phyloP scores from a whole-genome alignment of 2,888 invertebrate species.

The Drosophila neoperkinsi region DNA sequence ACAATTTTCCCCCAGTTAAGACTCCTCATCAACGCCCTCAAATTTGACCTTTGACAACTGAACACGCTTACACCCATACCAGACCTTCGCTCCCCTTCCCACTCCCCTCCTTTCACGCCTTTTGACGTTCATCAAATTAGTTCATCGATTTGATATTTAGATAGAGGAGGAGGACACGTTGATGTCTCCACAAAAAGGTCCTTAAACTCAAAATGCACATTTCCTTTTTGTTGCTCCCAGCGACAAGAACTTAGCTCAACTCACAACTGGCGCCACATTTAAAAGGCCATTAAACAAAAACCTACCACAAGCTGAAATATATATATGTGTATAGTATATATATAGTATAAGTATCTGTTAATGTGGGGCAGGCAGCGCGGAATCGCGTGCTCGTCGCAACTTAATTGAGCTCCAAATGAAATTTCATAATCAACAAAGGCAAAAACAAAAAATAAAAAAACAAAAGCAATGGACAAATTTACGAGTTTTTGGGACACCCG shows the following conservation, averaged over 20 bases:
- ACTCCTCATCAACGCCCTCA: conserved; percentile 46
- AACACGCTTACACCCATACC: conserved; percentile 33
- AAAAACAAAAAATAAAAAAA: conserved; percentile 17
- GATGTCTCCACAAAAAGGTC: conserved; percentile 44
- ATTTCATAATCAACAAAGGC: conserved; percentile 72
- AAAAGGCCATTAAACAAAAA: conserved; percentile 57
- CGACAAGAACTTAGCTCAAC: conserved; percentile 13
- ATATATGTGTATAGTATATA: conserved; percentile 3
- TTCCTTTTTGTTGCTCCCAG: conserved; percentile 14
- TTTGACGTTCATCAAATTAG: conserved; percentile 53
- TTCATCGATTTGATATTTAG: conserved; percentile 45
- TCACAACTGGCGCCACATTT: conserved; percentile 49
- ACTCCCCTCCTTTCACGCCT: neutral
- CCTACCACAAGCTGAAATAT: conserved; percentile 49
- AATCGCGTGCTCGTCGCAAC: conserved; percentile 69
- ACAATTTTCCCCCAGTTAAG: conserved; percentile 13
- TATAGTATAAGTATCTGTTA: conserved; percentile 17
- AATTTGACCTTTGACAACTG: conserved; percentile 67
- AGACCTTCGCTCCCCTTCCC: neutral
- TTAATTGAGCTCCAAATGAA: conserved; percentile 75
- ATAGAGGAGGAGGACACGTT: conserved; percentile 17
- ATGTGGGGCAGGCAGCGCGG: conserved; percentile 59
- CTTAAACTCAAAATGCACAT: conserved; percentile 61
- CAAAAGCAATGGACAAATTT: conserved; percentile 46
- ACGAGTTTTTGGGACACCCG: conserved; percentile 43